Evolutionary conservation across 2,797 vertebrate species (phyloP), one percentile per base, ranked within the genome.

Genomic region (Channallabes apus): DNA sequence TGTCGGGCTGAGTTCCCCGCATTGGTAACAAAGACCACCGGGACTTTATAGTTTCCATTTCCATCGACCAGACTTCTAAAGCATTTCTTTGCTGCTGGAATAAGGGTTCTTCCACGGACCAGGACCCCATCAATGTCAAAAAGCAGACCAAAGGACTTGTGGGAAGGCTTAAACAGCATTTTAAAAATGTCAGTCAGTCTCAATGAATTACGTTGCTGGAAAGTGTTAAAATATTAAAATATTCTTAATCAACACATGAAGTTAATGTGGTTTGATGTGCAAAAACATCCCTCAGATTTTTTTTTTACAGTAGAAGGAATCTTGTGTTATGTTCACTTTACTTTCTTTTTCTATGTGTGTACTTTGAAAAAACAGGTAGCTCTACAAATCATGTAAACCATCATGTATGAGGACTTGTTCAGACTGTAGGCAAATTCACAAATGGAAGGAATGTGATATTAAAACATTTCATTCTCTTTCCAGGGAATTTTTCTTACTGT

Each of bases 51-150:
- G 86, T 93, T 94, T 46, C 97, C 97, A 5, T 92, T 82, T 46
- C 91, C 15, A 86, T 96, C 95, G 87, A 95, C 85, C 88, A 99
- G 92, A 89, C 91, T 94, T 89, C 79, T 94, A 91, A 99, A 98
- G 82, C 96, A 96, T 87, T 95, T 94, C 87, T 96, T 95, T 3
- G 98, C 98, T 0, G 94, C 97, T 1, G 98, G 97, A 87, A 99
- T 95, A 0, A 93, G 96, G 0, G 93, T 94, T 87, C 94, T 94
- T 88, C 98, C 98, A 51, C 98, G 95, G 14, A 99, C 95, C 88
- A 99, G 93, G 85, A 99, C 98, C 6, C 98, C 98, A 71, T 99
- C 98, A 0, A 99, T 98, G 89, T 99, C 98, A 84, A 99, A 96
- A 80, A 99, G 95, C 85, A 99, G 95, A 14, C 98, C 98, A 62